phyloP scores from a whole-genome alignment of 2,888 invertebrate genomes.

The Azorinus chamasolen region DNA sequence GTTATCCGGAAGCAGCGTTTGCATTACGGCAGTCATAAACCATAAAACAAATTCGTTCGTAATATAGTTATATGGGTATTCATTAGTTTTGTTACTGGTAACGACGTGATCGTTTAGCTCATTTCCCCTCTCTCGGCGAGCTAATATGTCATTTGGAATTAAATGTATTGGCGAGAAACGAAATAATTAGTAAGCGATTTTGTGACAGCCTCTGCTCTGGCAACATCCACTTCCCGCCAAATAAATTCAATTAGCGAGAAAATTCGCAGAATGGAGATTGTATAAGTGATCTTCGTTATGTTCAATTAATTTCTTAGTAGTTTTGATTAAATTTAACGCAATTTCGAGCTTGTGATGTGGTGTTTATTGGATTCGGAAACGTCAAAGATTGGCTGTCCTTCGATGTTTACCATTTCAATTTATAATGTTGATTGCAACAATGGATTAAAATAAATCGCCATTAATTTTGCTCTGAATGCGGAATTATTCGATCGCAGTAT shows the following conservation, averaged over 20 bases:
- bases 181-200: conserved; percentile 61
- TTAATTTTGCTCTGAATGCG: background rate
- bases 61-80: conserved; percentile 56
- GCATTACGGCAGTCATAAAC: conserved; percentile 26
- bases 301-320: conserved; percentile 70
- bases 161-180: conserved; percentile 59
- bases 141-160: conserved; percentile 66
- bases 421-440: no score
- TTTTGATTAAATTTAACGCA: conserved; percentile 68
- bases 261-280: conserved; percentile 49
- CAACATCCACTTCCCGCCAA: conserved; percentile 57
- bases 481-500: background rate
- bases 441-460: no score
- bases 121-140: conserved; percentile 55
- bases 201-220: conserved; percentile 49
- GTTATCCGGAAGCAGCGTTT: no score
- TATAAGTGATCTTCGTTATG: conserved; percentile 61
- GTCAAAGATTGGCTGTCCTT: no score
- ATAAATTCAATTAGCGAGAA: conserved; percentile 67
- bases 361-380: conserved; percentile 57
- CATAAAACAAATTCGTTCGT: conserved; percentile 55
- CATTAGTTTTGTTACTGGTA: conserved; percentile 64
- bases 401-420: no score
- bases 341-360: conserved; percentile 48
- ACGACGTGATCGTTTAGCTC: conserved; percentile 58